A percentile compares a stretch with the other conserved stretches of the same genome.
Evolutionary conservation across 2,797 vertebrate genomes (phyloP).

Genomic region (Poeciliopsis presidionis): DNA sequence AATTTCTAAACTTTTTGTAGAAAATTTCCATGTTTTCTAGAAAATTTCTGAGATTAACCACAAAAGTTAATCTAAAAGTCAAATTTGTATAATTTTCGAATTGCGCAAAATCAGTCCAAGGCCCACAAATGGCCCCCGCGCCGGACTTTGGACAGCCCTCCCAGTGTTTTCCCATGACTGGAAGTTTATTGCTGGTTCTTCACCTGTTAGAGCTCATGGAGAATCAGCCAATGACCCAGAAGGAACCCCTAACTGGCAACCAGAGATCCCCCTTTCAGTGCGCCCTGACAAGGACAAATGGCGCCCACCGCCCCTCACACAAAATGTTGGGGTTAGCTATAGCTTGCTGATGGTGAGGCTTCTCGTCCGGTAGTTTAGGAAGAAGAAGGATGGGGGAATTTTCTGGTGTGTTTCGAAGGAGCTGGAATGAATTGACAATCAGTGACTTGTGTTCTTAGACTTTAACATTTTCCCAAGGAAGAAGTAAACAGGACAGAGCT

Average conservation of each 20-base stretch:
- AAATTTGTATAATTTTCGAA: too few relatives aligned
- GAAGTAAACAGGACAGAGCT: slow-evolving; percentile 37
- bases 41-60: too few relatives aligned
- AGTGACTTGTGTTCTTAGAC: slow-evolving; percentile 57
- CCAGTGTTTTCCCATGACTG: slow-evolving; percentile 73
- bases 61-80: too few relatives aligned
- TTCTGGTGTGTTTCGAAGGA: slow-evolving; percentile 47
- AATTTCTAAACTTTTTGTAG: too few relatives aligned
- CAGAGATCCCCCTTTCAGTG: slow-evolving; percentile 64
- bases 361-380: slow-evolving; percentile 54
- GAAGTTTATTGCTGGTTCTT: slow-evolving; percentile 68
- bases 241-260: slow-evolving; percentile 65
- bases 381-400: slow-evolving; percentile 51
- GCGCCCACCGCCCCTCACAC: slow-evolving; percentile 70
- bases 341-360: slow-evolving; percentile 49
- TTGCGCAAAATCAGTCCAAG: too few relatives aligned
- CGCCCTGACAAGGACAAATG: slow-evolving; percentile 81
- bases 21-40: too few relatives aligned
- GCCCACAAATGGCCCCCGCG: too few relatives aligned
- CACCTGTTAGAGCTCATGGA: slow-evolving; percentile 76
- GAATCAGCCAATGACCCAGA: slow-evolving; percentile 77
- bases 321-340: slow-evolving; percentile 58
- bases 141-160: too few relatives aligned
- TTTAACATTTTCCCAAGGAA: slow-evolving; percentile 72
- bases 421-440: slow-evolving; percentile 68